Evolutionary conservation across 1,140 invertebrate genomes (phyloP).

Genomic region (Aphaenogaster floridana): DNA sequence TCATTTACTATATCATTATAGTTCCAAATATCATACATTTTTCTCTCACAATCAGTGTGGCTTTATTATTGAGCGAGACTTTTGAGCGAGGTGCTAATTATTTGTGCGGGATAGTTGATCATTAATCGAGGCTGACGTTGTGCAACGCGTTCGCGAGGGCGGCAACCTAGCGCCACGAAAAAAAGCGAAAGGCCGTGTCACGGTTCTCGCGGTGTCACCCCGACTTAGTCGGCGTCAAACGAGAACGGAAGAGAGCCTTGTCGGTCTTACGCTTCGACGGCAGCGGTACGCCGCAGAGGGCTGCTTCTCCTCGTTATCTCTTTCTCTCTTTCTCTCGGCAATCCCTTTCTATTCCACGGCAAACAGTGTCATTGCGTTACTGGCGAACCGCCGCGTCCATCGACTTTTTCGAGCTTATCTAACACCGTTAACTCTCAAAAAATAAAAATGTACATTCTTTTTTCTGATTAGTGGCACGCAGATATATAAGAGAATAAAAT

Average conservation of each 20-base stretch:
- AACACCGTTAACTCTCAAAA: background rate
- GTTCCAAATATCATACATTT: no score
- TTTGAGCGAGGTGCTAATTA: slow-evolving; percentile 26
- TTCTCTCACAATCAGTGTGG: no score
- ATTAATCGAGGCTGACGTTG: slow-evolving; percentile 59
- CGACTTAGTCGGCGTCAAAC: slow-evolving; percentile 83
- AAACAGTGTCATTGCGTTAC: slow-evolving; percentile 4
- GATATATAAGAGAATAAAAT: background rate
- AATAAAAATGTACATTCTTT: background rate
- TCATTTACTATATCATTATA: no score
- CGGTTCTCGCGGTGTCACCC: slow-evolving; percentile 85
- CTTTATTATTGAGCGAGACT: background rate
- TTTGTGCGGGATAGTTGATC: slow-evolving; percentile 6
- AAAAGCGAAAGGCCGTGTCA: slow-evolving; percentile 83
- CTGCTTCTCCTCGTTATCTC: slow-evolving; percentile 56
- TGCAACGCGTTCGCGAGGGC: slow-evolving; percentile 54
- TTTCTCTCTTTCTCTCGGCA: slow-evolving; percentile 9
- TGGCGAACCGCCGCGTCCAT: no score
- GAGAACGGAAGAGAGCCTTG: slow-evolving; percentile 81
- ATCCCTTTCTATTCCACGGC: background rate
- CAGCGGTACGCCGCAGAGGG: slow-evolving; percentile 75
- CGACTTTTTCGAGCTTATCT: background rate
- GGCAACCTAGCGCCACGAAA: slow-evolving; percentile 56
- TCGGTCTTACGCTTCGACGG: slow-evolving; percentile 85
- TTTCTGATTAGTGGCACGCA: background rate